phyloP scores from a whole-genome alignment of 2,113 vertebrate genomes.

The Ceuthmochares aereus region DNA sequence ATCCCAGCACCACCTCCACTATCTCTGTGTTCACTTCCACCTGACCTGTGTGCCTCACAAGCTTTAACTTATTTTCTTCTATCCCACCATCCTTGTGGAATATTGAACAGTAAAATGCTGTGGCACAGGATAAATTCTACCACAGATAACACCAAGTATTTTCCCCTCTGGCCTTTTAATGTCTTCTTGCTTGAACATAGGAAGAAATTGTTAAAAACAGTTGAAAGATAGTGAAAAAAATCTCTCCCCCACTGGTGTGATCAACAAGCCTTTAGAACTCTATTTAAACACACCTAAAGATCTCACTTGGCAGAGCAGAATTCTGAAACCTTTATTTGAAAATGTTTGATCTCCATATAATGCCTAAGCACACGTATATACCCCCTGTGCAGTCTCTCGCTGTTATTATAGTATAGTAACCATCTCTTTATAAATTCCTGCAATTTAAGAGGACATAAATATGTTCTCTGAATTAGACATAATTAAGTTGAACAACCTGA shows the following conservation, averaged over 20 bases:
- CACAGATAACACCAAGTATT: not conserved
- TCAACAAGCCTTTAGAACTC: not conserved
- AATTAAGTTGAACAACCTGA: conserved; percentile 60
- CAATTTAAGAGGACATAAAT: conserved; percentile 41
- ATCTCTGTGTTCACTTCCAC: not conserved
- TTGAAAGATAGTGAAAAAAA: not conserved
- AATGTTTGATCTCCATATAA: conserved; percentile 7
- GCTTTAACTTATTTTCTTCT: not conserved
- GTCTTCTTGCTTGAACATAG: not conserved
- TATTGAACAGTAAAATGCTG: not conserved
- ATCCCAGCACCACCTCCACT: not conserved
- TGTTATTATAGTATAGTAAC: not conserved
- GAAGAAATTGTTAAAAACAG: not conserved
- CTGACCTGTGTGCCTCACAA: not conserved
- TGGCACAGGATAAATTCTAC: not conserved
- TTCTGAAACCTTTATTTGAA: not conserved
- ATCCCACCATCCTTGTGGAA: not conserved
- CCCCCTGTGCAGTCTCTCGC: not conserved
- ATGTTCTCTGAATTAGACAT: not conserved
- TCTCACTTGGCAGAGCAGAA: not conserved
- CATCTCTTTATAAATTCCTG: not conserved
- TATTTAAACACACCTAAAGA: not conserved
- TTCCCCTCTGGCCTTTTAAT: not conserved
- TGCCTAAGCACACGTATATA: not conserved
- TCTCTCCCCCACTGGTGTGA: not conserved